Conservation (phyloP, 92 coral and sea anemone species). For the Siderastrea radians region DNA sequence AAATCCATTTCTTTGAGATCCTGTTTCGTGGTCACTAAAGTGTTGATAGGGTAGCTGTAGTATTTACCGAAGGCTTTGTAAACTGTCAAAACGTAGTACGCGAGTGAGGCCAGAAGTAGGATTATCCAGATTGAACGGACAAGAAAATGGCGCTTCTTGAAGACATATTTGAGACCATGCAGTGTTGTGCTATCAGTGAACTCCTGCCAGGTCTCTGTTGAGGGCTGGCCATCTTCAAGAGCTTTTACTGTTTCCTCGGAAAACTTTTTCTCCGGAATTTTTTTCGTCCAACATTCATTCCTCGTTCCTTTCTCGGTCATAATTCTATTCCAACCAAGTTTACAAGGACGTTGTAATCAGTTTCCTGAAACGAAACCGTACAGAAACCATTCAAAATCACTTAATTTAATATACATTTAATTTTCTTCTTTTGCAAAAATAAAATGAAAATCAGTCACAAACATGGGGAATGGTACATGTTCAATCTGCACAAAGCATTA, state of each 20-base stretch:
- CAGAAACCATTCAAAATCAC: no score
- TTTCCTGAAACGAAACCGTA: no score
- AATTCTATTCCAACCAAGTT: no score
- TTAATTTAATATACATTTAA: no score
- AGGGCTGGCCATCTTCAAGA: not conserved
- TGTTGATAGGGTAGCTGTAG: constrained; percentile 34
- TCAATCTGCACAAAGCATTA: no score
- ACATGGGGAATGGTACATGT: no score
- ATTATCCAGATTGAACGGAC: constrained; percentile 54
- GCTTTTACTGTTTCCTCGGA: not conserved
- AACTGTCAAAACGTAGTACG: constrained; percentile 34
- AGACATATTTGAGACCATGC: constrained; percentile 63
- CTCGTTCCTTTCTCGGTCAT: no score
- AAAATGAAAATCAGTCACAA: no score
- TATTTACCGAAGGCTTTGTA: constrained; percentile 50
- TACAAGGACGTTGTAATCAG: no score
- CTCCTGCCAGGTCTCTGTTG: constrained; percentile 33
- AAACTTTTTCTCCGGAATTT: not conserved
- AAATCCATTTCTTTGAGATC: constrained; percentile 35
- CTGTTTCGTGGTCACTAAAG: constrained; percentile 16
- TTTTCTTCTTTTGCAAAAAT: no score
- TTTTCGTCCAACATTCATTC: no score
- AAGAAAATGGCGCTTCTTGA: constrained; percentile 33
- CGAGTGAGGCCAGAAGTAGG: constrained; percentile 31
- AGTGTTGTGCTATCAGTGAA: constrained; percentile 54